A percentile compares a stretch with the other conserved stretches of the same genome.
Conservation (phyloP, 2,113 vertebrate genomes). For the Cnemophilus loriae region DNA sequence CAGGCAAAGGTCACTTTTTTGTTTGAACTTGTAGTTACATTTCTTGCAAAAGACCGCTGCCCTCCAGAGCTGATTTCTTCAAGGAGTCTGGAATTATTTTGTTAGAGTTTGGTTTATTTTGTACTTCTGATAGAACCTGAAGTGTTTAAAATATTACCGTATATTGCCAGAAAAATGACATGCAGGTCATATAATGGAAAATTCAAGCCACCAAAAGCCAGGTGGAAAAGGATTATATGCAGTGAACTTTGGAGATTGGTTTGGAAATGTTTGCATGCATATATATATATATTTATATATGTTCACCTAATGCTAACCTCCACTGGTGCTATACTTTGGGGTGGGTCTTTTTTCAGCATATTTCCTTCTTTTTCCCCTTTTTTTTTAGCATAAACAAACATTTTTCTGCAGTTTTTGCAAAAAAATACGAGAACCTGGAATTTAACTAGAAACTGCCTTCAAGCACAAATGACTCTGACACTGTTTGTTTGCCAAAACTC, state of each 20-base stretch:
- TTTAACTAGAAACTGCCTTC: slow-evolving; percentile 12
- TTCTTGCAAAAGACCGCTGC: slow-evolving; percentile 12
- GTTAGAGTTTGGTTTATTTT: not conserved
- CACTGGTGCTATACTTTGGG: not conserved
- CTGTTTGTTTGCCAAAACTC: slow-evolving; percentile 60
- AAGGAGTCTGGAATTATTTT: not conserved
- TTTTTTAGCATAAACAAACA: not conserved
- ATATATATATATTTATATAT: not conserved
- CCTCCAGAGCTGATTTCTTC: not conserved
- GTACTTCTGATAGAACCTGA: not conserved
- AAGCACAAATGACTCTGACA: slow-evolving; percentile 32
- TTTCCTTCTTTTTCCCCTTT: not conserved
- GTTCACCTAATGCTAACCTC: not conserved
- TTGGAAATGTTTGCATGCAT: not conserved
- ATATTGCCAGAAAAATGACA: not conserved
- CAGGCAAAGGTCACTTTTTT: slow-evolving; percentile 52
- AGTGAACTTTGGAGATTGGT: not conserved
- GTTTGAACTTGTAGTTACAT: slow-evolving; percentile 37
- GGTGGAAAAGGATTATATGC: not conserved
- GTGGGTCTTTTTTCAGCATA: not conserved
- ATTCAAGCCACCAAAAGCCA: not conserved
- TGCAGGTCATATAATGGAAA: not conserved
- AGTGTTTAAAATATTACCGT: not conserved
- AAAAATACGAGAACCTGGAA: not conserved
- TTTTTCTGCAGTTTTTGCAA: slow-evolving; percentile 30